These are phyloP conservation scores for Lagocephalus sceleratus DNA, from an alignment of 2,797 vertebrate genomes.

Conservation along the genomic window DNA sequence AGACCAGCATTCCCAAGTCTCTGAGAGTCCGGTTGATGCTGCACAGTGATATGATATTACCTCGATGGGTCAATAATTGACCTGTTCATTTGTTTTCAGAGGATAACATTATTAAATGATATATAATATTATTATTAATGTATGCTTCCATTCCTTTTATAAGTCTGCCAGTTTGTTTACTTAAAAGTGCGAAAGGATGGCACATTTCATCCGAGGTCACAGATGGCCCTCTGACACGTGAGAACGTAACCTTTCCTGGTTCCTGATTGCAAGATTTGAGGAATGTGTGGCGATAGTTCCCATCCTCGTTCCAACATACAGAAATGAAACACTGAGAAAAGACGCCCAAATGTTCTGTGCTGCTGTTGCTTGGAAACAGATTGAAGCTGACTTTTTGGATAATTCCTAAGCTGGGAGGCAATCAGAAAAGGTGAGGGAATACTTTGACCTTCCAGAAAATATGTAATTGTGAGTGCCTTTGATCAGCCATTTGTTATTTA, in stretches of 20 bases:
- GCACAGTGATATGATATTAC: slow-evolving; percentile 6
- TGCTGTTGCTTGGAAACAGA: slow-evolving; percentile 72
- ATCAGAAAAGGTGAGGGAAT: slow-evolving; percentile 66
- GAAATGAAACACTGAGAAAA: slow-evolving; percentile 32
- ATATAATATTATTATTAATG: no score
- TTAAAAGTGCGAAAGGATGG: no score
- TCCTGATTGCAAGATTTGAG: neutral
- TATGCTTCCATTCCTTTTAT: neutral
- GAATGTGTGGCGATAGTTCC: neutral
- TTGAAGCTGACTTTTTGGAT: slow-evolving; percentile 54
- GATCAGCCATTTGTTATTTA: slow-evolving; percentile 57
- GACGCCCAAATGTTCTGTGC: slow-evolving; percentile 45
- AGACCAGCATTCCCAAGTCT: slow-evolving; percentile 6
- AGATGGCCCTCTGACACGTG: neutral
- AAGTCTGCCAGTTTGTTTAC: no score
- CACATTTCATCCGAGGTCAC: neutral
- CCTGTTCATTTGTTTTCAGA: slow-evolving; percentile 2
- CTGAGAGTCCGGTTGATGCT: slow-evolving; percentile 3
- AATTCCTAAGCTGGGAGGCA: slow-evolving; percentile 66
- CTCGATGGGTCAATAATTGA: slow-evolving; percentile 9
- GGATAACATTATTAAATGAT: neutral
- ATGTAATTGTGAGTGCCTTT: slow-evolving; percentile 62
- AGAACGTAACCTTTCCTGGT: slow-evolving; percentile 19
- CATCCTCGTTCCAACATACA: neutral
- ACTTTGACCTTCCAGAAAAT: slow-evolving; percentile 66